Conservation (phyloP, 2,113 vertebrate species). For the Perca schrenkii region DNA sequence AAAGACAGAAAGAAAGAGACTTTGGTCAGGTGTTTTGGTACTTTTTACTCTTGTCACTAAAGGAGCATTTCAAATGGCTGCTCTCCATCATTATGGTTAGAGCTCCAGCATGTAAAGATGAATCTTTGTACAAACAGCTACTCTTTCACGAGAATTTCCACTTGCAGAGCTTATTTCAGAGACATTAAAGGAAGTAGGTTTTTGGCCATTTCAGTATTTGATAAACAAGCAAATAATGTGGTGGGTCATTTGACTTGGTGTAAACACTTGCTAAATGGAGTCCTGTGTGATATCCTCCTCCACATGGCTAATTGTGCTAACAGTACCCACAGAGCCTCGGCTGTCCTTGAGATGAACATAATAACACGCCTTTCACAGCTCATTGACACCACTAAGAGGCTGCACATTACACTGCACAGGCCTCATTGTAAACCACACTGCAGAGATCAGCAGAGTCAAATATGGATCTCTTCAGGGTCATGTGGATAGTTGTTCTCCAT, state of each 20-base stretch:
- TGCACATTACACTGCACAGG: neutral
- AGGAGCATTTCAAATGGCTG: neutral
- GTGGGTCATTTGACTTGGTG: conserved; percentile 26
- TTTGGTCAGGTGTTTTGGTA: conserved; percentile 37
- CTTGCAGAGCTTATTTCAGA: conserved; percentile 21
- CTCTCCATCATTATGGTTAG: neutral
- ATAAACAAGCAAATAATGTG: conserved; percentile 40
- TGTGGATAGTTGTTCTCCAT: neutral
- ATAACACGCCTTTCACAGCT: conserved; percentile 33
- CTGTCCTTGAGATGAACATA: conserved; percentile 26
- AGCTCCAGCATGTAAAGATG: neutral
- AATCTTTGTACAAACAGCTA: conserved; percentile 12
- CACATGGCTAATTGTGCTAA: conserved; percentile 46
- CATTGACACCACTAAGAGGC: conserved; percentile 37
- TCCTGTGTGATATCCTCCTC: conserved; percentile 38
- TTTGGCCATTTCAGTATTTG: conserved; percentile 38
- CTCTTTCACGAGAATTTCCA: neutral
- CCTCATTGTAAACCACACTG: conserved; percentile 22
- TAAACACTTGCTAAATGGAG: conserved; percentile 56
- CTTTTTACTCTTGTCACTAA: neutral
- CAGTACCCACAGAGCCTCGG: conserved; percentile 26
- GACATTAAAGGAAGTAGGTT: conserved; percentile 40
- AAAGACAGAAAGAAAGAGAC: conserved; percentile 13
- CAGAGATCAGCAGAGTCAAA: conserved; percentile 41
- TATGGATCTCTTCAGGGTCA: neutral